These are phyloP conservation scores for Odontothrips loti DNA, from an alignment of 2,888 invertebrate species.

Conservation along the genomic window DNA sequence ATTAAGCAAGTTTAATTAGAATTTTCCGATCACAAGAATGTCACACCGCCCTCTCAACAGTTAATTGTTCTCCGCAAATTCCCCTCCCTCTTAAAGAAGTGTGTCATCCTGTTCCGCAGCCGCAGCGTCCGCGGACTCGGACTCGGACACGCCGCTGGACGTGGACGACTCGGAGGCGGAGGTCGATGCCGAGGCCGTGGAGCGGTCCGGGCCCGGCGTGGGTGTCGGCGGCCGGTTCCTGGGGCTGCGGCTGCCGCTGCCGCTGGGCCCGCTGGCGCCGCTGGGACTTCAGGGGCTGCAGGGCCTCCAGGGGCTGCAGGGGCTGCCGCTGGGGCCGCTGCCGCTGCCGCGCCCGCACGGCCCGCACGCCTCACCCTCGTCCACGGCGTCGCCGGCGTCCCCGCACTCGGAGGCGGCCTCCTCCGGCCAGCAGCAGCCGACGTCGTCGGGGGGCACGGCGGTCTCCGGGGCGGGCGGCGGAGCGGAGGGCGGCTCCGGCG, in stretches of 20 bases:
- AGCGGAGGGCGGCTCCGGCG: slow-evolving; percentile 48
- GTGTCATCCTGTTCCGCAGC: background rate
- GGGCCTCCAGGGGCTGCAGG: slow-evolving; percentile 51
- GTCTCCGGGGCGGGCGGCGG: slow-evolving; percentile 40
- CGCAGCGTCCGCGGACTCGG: background rate
- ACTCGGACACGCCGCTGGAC: slow-evolving; percentile 41
- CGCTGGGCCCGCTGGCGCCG: slow-evolving; percentile 10
- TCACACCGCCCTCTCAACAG: too few species aligned
- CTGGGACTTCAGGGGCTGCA: slow-evolving; percentile 44
- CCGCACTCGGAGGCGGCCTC: slow-evolving; percentile 40
- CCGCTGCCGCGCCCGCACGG: slow-evolving; percentile 42
- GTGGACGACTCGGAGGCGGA: slow-evolving; percentile 46
- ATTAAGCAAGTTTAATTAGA: too few species aligned
- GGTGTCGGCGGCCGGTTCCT: slow-evolving; percentile 46
- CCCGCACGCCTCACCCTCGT: slow-evolving; percentile 38
- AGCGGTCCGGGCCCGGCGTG: slow-evolving; percentile 43
- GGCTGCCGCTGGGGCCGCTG: slow-evolving; percentile 50
- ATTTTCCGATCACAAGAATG: too few species aligned
- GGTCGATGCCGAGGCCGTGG: slow-evolving; percentile 42
- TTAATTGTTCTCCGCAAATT: too few species aligned
- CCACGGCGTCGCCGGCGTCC: slow-evolving; percentile 5
- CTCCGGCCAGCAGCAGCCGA: slow-evolving; percentile 37
- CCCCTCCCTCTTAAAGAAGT: too few species aligned
- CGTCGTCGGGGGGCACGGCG: slow-evolving; percentile 40
- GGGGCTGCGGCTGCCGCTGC: slow-evolving; percentile 50